Percentiles rank a stretch among this genome's conserved stretches.
These are phyloP conservation scores for Aplocera efformata DNA, from an alignment of 2,888 invertebrate species.

Conservation along the genomic window DNA sequence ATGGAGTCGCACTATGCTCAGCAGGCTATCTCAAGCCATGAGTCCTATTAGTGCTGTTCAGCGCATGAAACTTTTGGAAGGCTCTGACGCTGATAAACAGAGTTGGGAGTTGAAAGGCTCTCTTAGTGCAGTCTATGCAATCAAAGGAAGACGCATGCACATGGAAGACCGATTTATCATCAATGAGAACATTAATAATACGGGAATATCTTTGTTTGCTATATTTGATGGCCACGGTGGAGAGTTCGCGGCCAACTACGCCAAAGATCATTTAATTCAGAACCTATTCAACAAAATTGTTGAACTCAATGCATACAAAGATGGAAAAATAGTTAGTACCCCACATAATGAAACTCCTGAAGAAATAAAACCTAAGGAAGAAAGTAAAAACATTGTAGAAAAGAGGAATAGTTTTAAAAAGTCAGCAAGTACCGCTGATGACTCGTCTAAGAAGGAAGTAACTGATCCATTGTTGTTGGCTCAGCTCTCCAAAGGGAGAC, in stretches of 20 bases:
- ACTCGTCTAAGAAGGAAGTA: constrained; percentile 80
- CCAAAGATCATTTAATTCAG: constrained; percentile 91
- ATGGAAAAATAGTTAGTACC: constrained; percentile 72
- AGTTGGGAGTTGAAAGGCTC: constrained; percentile 89
- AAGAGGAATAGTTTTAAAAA: constrained; percentile 85
- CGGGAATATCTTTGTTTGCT: constrained; percentile 93
- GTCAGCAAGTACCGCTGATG: constrained; percentile 82
- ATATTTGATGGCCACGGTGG: constrained; percentile 98
- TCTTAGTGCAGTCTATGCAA: constrained; percentile 91
- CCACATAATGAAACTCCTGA: constrained; percentile 54
- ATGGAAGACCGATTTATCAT: constrained; percentile 98
- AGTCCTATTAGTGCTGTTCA: constrained; percentile 82
- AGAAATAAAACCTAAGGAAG: constrained; percentile 66
- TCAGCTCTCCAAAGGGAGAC: constrained; percentile 82
- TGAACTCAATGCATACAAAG: constrained; percentile 85
- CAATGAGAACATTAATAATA: constrained; percentile 90
- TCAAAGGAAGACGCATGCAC: constrained; percentile 92
- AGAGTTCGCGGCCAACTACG: constrained; percentile 96
- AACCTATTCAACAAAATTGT: constrained; percentile 88
- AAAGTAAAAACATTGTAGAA: constrained; percentile 59
- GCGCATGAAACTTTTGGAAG: constrained; percentile 77
- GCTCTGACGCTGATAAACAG: constrained; percentile 77
- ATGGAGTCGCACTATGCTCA: constrained; percentile 89
- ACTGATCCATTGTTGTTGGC: constrained; percentile 85
- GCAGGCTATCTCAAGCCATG: constrained; percentile 84